Conservation (phyloP, 92 coral and sea anemone genomes). For the Pocillopora grandis region DNA sequence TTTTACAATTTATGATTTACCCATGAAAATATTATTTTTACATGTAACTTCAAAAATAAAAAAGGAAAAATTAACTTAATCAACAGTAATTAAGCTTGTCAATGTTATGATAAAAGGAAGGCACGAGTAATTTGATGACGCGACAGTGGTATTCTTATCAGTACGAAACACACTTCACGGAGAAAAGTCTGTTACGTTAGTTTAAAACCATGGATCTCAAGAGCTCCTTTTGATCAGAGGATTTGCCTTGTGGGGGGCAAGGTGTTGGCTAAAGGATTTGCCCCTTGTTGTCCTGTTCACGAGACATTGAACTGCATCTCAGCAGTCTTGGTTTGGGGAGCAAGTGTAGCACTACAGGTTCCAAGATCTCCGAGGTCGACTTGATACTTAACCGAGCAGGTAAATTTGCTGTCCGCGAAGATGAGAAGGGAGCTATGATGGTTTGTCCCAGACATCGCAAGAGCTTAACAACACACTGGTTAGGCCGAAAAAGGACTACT, state of each 20-base stretch:
- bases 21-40: not conserved
- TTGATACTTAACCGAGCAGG: constrained; percentile 26
- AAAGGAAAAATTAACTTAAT: not conserved
- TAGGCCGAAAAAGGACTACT: constrained; percentile 18
- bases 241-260: constrained; percentile 30
- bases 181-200: not conserved
- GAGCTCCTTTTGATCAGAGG: constrained; percentile 32
- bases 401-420: constrained; percentile 16
- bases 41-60: constrained; percentile 3
- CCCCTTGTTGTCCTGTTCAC: constrained; percentile 37
- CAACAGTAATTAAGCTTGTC: not conserved
- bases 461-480: constrained; percentile 22
- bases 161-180: not conserved
- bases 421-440: constrained; percentile 8
- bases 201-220: constrained; percentile 19
- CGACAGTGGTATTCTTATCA: not conserved
- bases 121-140: constrained; percentile 10
- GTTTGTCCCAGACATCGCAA: constrained; percentile 41
- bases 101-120: not conserved
- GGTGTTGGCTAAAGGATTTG: constrained; percentile 31
- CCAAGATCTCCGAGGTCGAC: constrained; percentile 32
- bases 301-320: constrained; percentile 33
- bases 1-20: not conserved
- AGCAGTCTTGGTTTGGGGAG: constrained; percentile 34
- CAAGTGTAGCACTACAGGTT: constrained; percentile 23